A percentile compares a stretch with the other conserved stretches of the same genome.
phyloP scores from a whole-genome alignment of 2,113 vertebrate genomes.

The Apeltes quadracus region DNA sequence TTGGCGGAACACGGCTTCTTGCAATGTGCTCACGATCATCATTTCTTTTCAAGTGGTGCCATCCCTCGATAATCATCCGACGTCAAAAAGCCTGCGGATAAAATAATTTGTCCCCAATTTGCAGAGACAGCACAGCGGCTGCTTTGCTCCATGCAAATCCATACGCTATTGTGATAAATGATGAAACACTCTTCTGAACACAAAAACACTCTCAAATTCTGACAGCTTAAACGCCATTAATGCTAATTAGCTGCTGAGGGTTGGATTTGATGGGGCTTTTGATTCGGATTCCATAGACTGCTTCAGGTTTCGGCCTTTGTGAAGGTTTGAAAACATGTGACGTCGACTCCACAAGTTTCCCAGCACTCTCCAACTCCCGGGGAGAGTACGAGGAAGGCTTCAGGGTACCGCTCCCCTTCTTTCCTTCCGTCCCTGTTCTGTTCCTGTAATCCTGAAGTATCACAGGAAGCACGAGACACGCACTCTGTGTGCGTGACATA shows the following conservation, averaged over 20 bases:
- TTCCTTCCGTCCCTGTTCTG: neutral
- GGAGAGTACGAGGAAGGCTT: neutral
- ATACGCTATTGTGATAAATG: constrained; percentile 38
- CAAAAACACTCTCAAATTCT: constrained; percentile 29
- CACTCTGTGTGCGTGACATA: neutral
- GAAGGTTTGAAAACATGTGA: neutral
- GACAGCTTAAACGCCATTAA: constrained; percentile 8
- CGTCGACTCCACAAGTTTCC: neutral
- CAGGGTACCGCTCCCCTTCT: neutral
- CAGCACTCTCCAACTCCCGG: neutral
- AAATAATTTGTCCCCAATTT: constrained; percentile 57
- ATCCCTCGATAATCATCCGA: constrained; percentile 38
- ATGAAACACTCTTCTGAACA: constrained; percentile 37
- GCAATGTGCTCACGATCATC: constrained; percentile 14
- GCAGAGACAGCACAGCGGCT: constrained; percentile 38
- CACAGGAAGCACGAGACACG: neutral
- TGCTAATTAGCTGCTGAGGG: constrained; percentile 28
- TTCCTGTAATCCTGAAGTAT: neutral
- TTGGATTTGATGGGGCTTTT: constrained; percentile 18
- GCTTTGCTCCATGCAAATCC: constrained; percentile 37
- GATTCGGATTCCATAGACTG: neutral
- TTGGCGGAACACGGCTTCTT: constrained; percentile 2
- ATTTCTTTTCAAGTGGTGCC: neutral
- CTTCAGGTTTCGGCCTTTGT: constrained; percentile 16
- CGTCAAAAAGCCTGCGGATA: constrained; percentile 54